Base-by-base conservation (phyloP, 2,888 invertebrate species). In the Ophion obscuratus region DNA sequence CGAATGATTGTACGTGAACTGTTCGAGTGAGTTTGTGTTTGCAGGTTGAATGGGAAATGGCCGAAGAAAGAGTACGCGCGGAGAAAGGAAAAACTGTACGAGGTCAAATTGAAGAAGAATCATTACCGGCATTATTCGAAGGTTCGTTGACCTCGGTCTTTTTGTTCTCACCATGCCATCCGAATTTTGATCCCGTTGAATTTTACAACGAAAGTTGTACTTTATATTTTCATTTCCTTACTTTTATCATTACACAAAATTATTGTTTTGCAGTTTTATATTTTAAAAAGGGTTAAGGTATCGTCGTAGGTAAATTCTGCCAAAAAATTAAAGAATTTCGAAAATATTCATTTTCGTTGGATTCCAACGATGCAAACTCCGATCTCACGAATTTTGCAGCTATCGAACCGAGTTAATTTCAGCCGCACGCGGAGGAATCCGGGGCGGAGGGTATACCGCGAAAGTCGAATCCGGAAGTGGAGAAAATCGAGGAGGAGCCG, bases 41-140 rank as follows among this genome's bases (percentile, higher is more conserved):
- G 84, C 24, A 90, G 89, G 59, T 90, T 91, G 20, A 90, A 87
- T 59, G 90, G 89, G 87, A 92, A 89, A 81, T 91, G 90, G 90
- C 88, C 90, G 1, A 86, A 77, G 27, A 88, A 81, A 31, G 88
- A 80, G 77, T 89, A 85, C 78, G 66, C 80, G 4, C 85, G 87
- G 27, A 89, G 87, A 36, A 88, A 87, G 57, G 88, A 90, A 36
- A 90, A 91, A 83, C 76, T 89, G 1, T 92, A 91, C 64, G 89
- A 91, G 87, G 86, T 91, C 0, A 92, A 90, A 86, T 83, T 92
- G 10, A 91, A 87, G 53, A 80, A 87, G 14, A 87, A 88, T 71
- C 89, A 88, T 59, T 88, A 89, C 81, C 87, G 90, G 2, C 88
- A 88, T 81, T 91, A 92, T 59, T 79, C 88, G 2, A 89, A 91